Conservation (phyloP, 2,888 invertebrate genomes). For the Coenonympha glycerion region DNA sequence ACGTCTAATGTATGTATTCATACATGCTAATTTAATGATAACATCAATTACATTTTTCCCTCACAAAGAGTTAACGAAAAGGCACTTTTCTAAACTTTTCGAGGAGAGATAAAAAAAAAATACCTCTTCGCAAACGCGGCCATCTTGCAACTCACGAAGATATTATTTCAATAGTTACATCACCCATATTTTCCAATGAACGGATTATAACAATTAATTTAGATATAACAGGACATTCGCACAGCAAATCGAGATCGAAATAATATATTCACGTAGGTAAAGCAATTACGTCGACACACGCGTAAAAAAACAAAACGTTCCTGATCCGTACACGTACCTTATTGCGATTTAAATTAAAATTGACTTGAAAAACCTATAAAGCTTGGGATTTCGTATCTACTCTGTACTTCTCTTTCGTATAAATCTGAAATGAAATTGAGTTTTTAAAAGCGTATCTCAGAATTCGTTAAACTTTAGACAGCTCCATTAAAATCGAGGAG, state of each 20-base stretch:
- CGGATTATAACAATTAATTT: too few species aligned
- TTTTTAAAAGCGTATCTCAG: conserved; percentile 12
- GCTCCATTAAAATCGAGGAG: conserved; percentile 22
- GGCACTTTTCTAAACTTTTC: too few species aligned
- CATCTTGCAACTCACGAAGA: too few species aligned
- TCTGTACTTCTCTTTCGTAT: too few species aligned
- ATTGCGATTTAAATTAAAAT: conserved; percentile 14
- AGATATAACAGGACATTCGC: neutral
- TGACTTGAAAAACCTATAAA: neutral
- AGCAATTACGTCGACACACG: conserved; percentile 5
- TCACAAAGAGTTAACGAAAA: too few species aligned
- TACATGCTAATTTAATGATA: too few species aligned
- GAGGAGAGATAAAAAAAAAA: too few species aligned
- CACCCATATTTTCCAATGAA: too few species aligned
- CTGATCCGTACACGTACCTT: conserved; percentile 1
- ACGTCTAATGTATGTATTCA: too few species aligned
- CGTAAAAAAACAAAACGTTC: neutral
- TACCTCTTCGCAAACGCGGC: too few species aligned
- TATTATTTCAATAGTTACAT: too few species aligned
- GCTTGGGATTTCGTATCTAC: conserved; percentile 11
- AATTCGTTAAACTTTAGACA: conserved; percentile 20
- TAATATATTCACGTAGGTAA: neutral
- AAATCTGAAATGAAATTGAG: conserved; percentile 16
- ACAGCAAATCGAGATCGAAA: neutral
- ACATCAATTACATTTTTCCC: too few species aligned